Base-by-base conservation (phyloP, 2,797 vertebrate species). In the Bradypodion pumilum region DNA sequence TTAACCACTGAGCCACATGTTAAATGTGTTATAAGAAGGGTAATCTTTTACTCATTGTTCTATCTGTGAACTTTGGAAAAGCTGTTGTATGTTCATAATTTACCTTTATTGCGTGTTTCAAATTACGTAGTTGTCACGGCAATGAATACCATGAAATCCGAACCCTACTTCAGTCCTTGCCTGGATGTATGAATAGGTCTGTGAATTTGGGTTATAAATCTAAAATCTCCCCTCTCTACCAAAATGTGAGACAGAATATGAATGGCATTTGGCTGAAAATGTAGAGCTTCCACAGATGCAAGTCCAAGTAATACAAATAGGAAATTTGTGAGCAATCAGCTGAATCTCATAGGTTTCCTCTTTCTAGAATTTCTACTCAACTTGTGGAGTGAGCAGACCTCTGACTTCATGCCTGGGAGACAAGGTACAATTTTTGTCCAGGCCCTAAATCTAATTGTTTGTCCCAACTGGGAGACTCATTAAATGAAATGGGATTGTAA, bases 1-100 rank as follows among this genome's bases (percentile, higher is more conserved):
- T n/a, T n/a, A n/a, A n/a, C n/a, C n/a, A n/a, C n/a, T n/a, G n/a
- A n/a, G n/a, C n/a, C n/a, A 69, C 35, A 77, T 82, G 37, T 84
- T 60, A 74, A 86, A 87, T 27, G 10, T 35, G 0, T 13, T 74
- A 70, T 40, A 70, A 78, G 81, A 84, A 90, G 86, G 74, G 66
- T 4, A 12, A 65, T 1, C 66, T 16, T 25, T 66, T 25, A 85
- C 21, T 44, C 81, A 32, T 21, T 60, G 72, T 21, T 37, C 21
- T 32, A 81, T 19, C 60, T 1, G 83, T 80, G 77, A 77, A 81
- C 19, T 73, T 73, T 79, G 32, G 63, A n/a, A 79, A 7, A 49
- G 7, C 68, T 32, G 7, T 15, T 49, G 12, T n/a, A n/a, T n/a
- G 42, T 46, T 44, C 29, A 35, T 4, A 73, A 44, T 37, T 40